Evolutionary conservation across 2,888 invertebrate genomes (phyloP), one percentile per base, ranked within the genome.

Genomic region (Dicycla oo): DNA sequence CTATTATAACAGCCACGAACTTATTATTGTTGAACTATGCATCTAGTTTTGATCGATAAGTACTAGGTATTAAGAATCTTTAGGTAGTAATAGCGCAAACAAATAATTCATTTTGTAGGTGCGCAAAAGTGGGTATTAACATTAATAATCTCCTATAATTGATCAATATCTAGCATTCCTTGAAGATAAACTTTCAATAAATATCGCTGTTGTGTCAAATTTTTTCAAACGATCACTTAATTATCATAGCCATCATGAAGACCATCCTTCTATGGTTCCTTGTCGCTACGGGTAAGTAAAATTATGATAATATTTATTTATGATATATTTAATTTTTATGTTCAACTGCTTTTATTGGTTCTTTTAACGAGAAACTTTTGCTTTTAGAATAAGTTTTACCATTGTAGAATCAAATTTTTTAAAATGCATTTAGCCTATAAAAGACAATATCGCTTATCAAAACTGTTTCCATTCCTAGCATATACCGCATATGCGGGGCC

Each of bases 401-500:
- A 15, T 38, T 26, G 18, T 1, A 26, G 1, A 26, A 45, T 20
- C 0, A 0, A 38, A 38, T 15, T 38, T 6, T 11, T 43, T 13
- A 6, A 23, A 34, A 30, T 3, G 4, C 0, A 38, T 20, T 43
- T 34, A 51, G 6, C 11, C 15, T 26, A 11, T 61, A 43, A 13
- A 30, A n/a, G 3, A n/a, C 15, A 54, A 54, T 34, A 11, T n/a
- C 3, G n/a, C 30, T 15, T 49, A 30, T n/a, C 3, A 18, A 30
- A 43, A 49, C 20, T 3, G 0, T 47, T 73, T 34, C 0, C 11
- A 2, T 23, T 78, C 70, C 5, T 47, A 91, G 91, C 85, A 49
- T 90, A 84, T 71, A 64, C 86, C 65, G 88, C 85, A 62, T 76
- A 78, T 20, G 89, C 90, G 69, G 84, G 89, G 23, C 91, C 91